These are phyloP conservation scores for Clepsis dumicolana DNA, from an alignment of 2,888 invertebrate species.

Conservation along the genomic window DNA sequence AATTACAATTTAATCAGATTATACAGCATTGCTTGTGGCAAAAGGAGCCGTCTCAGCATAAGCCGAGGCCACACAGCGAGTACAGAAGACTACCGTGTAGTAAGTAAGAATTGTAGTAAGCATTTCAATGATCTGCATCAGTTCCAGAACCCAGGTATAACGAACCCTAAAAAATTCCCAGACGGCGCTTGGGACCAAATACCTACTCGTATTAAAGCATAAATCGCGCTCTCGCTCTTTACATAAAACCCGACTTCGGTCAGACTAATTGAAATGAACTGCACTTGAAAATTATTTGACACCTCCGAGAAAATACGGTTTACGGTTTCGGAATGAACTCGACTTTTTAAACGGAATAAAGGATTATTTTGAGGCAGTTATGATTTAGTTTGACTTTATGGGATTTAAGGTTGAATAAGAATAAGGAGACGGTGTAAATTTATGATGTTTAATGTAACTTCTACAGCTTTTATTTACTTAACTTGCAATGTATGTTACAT, in stretches of 20 bases:
- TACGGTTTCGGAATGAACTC: constrained; percentile 15
- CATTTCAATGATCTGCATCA: too few species aligned
- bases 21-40: too few species aligned
- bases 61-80: too few species aligned
- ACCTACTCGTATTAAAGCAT: constrained; percentile 56
- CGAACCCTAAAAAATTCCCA: constrained; percentile 46
- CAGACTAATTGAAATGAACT: constrained; percentile 71
- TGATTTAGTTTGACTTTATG: constrained; percentile 13
- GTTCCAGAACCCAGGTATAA: not conserved
- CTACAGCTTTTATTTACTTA: too few species aligned
- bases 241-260: constrained; percentile 55
- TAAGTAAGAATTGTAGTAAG: too few species aligned
- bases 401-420: not conserved
- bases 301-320: constrained; percentile 25
- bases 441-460: not conserved
- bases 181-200: constrained; percentile 50
- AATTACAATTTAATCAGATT: too few species aligned
- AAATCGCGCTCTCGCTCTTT: constrained; percentile 57
- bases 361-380: constrained; percentile 10
- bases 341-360: constrained; percentile 6
- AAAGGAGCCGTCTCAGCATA: too few species aligned
- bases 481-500: too few species aligned
- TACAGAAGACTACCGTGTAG: too few species aligned
- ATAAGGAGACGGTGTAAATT: not conserved
- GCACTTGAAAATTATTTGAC: constrained; percentile 56